Evolutionary conservation across 2,888 invertebrate species (phyloP).

Genomic region (Scrobipalpa atriplicella): DNA sequence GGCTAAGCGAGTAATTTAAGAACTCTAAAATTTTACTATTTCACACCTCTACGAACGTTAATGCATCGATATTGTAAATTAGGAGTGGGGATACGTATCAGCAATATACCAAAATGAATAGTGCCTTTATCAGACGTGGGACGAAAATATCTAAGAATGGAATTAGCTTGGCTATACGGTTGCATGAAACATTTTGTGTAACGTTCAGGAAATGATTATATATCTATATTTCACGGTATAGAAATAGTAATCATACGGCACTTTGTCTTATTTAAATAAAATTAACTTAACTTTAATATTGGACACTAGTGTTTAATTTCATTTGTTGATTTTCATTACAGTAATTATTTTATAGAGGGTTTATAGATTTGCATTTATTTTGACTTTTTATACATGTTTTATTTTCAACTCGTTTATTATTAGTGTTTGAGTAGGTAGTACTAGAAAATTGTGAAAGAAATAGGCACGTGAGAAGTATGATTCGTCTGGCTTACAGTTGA

Average conservation of each 20-base stretch:
- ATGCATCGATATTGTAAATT: slow-evolving; percentile 74
- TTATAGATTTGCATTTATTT: slow-evolving; percentile 81
- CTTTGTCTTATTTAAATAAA: slow-evolving; percentile 69
- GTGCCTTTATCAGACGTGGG: slow-evolving; percentile 77
- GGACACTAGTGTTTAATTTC: slow-evolving; percentile 59
- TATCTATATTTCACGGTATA: slow-evolving; percentile 81
- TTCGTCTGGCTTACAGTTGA: background rate
- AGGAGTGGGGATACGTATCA: slow-evolving; percentile 81
- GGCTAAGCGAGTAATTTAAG: background rate
- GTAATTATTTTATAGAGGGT: slow-evolving; percentile 74
- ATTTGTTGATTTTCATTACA: slow-evolving; percentile 77
- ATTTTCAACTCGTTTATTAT: slow-evolving; percentile 73
- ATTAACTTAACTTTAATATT: slow-evolving; percentile 54
- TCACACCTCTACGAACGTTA: slow-evolving; percentile 65
- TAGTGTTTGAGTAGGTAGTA: slow-evolving; percentile 38
- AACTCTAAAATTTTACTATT: slow-evolving; percentile 57
- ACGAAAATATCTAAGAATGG: slow-evolving; percentile 62
- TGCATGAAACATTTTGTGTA: slow-evolving; percentile 48
- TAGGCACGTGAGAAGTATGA: background rate
- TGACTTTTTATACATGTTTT: slow-evolving; percentile 78
- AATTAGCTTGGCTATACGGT: slow-evolving; percentile 45
- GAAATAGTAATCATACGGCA: slow-evolving; percentile 82
- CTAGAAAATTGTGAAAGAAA: background rate
- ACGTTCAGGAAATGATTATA: slow-evolving; percentile 73
- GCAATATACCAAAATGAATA: slow-evolving; percentile 81